Evolutionary conservation across 30 jellyfish, hydroid and myxozoan genomes (phyloP), one percentile per base, ranked within the genome.

Genomic region (Nemopilema nomurai): DNA sequence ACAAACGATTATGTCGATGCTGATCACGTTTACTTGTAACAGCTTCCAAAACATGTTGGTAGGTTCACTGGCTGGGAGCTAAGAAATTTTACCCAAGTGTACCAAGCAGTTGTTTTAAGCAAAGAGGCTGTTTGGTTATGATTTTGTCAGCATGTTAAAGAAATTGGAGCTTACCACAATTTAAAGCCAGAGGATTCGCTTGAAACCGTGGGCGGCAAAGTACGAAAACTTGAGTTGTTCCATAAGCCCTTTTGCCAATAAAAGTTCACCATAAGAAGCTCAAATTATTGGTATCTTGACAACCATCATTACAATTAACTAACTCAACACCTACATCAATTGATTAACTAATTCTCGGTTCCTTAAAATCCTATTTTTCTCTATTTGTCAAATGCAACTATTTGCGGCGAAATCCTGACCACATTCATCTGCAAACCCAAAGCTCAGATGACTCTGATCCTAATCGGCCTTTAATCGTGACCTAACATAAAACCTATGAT

Each of bases 121-220:
- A 41, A 41, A 41, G 57, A 41, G 13, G 13, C 57, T 3, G 57
- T 41, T 41, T 41, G 57, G 57, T 41, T 41, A 3, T 41, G 13
- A 41, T 3, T 41, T 41, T 41, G 6, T 13, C 13, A 41, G 57
- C 57, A 3, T 41, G 6, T 41, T 41, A 26, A 20, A 4, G 81
- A 71, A 30, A 62, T 27, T 22, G 65, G 50, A 27, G 21, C 28
- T 71, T 71, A 71, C 81, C 81, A 71, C 81, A 71, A 71, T 19
- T 71, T 71, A 0, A 71, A 71, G 81, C 81, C 81, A 71, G 25
- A 19, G 81, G 81, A 71, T 71, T 30, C 66, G n/a, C 66, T 30
- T 71, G 24, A 18, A 71, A 71, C 66, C 81, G 81, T 71, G 66
- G 81, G 81, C 81, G 81, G 81, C 3, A 25, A 71, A 71, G 50